Conservation (phyloP, 2,113 vertebrate species). For the Myxocyprinus asiaticus region DNA sequence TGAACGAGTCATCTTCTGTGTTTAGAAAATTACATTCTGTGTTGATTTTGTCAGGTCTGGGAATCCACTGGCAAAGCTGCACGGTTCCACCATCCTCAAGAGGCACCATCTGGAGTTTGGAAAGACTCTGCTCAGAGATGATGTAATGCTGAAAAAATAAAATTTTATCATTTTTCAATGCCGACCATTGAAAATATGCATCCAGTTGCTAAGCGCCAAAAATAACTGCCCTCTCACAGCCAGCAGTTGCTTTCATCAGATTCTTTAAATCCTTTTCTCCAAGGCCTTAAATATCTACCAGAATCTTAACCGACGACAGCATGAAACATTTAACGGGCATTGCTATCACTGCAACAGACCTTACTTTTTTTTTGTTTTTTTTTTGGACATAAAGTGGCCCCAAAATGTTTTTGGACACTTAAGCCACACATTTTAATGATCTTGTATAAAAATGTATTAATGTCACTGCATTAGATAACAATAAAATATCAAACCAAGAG, state of each 20-base stretch:
- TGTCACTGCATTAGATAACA: too few species aligned
- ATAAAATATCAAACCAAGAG: too few species aligned
- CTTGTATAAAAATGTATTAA: too few species aligned
- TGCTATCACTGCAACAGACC: slow-evolving; percentile 79
- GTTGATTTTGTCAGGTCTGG: slow-evolving; percentile 68
- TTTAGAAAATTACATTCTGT: not conserved
- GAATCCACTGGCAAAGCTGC: slow-evolving; percentile 79
- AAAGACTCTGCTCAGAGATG: slow-evolving; percentile 79
- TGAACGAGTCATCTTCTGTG: not conserved
- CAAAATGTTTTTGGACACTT: too few species aligned
- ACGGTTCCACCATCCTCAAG: slow-evolving; percentile 81
- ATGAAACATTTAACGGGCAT: slow-evolving; percentile 80
- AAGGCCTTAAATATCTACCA: slow-evolving; percentile 79
- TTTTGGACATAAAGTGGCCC: too few species aligned
- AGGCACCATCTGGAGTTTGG: slow-evolving; percentile 81
- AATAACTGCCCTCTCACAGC: too few species aligned
- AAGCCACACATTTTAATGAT: too few species aligned
- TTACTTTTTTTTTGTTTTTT: slow-evolving; percentile 75
- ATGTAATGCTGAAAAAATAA: slow-evolving; percentile 59
- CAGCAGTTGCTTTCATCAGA: too few species aligned
- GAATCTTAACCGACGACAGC: slow-evolving; percentile 78
- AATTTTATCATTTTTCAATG: not conserved
- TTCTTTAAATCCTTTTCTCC: not conserved
- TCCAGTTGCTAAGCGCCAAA: too few species aligned
- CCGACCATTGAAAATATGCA: not conserved